A percentile compares a stretch with the other conserved stretches of the same genome.
These are phyloP conservation scores for Galaxea fascicularis DNA, from an alignment of 92 coral and sea anemone genomes.

Conservation along the genomic window DNA sequence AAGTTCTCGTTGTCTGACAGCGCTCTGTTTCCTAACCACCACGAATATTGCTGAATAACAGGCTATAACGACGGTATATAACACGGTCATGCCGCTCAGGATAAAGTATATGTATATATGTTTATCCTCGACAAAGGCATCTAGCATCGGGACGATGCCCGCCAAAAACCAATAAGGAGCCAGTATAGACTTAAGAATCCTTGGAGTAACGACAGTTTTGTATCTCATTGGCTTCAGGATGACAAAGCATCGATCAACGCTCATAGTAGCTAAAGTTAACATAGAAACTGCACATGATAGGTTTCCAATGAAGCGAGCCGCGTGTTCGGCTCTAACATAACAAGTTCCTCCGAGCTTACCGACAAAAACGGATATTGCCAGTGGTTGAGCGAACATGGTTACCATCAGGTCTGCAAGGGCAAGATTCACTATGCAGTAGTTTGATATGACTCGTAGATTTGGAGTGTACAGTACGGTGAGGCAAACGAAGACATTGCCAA, in stretches of 20 bases:
- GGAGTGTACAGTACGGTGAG: conserved; percentile 65
- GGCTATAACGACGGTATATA: conserved; percentile 48
- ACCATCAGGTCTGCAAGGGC: conserved; percentile 72
- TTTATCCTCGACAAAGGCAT: conserved; percentile 74
- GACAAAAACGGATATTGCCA: conserved; percentile 48
- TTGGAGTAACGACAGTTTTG: conserved; percentile 42
- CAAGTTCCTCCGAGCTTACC: conserved; percentile 70
- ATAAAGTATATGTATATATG: conserved; percentile 43
- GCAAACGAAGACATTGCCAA: conserved; percentile 67
- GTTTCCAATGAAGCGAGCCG: conserved; percentile 68
- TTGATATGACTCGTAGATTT: conserved; percentile 67
- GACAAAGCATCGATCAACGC: conserved; percentile 74
- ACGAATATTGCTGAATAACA: conserved; percentile 66
- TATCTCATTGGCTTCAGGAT: conserved; percentile 70
- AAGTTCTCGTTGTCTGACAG: conserved; percentile 45
- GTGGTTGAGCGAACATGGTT: conserved; percentile 55
- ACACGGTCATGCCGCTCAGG: conserved; percentile 35
- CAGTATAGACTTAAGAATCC: conserved; percentile 48
- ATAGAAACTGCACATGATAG: conserved; percentile 74
- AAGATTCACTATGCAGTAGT: conserved; percentile 69
- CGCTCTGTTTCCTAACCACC: conserved; percentile 57
- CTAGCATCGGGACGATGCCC: conserved; percentile 56
- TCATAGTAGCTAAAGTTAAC: conserved; percentile 70
- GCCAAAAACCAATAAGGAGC: conserved; percentile 46
- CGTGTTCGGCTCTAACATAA: conserved; percentile 72